Conservation (phyloP, 2,888 invertebrate species). For the Scelioninae gen. 1 region DNA sequence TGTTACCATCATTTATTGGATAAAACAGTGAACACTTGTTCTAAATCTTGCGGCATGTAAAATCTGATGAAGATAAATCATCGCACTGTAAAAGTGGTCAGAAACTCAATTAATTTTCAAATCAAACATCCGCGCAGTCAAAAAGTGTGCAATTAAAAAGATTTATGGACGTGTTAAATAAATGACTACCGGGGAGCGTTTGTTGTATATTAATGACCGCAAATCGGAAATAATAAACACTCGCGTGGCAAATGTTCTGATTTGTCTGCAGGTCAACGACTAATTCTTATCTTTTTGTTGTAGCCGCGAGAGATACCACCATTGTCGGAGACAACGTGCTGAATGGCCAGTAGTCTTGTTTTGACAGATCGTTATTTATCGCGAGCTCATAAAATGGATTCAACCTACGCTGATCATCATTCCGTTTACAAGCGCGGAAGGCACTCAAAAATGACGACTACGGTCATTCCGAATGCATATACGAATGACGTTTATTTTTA, state of each 20-base stretch:
- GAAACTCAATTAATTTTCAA: slow-evolving; percentile 53
- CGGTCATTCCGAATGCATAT: slow-evolving; percentile 39
- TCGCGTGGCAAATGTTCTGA: slow-evolving; percentile 65
- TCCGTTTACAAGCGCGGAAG: slow-evolving; percentile 54
- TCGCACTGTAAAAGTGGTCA: slow-evolving; percentile 32
- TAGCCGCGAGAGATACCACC: slow-evolving; percentile 62
- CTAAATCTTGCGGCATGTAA: slow-evolving; percentile 2
- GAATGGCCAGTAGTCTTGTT: slow-evolving; percentile 77
- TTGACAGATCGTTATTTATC: slow-evolving; percentile 80
- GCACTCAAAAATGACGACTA: slow-evolving; percentile 63
- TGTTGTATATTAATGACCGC: slow-evolving; percentile 59
- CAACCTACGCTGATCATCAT: slow-evolving; percentile 70
- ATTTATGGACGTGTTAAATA: slow-evolving; percentile 57
- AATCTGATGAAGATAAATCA: slow-evolving; percentile 38
- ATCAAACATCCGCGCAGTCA: slow-evolving; percentile 47
- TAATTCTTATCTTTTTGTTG: slow-evolving; percentile 67
- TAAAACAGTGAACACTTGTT: not conserved
- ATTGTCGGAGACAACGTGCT: slow-evolving; percentile 72
- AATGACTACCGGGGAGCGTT: slow-evolving; percentile 53
- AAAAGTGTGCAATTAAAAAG: slow-evolving; percentile 57
- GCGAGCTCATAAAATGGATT: slow-evolving; percentile 77
- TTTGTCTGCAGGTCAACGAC: slow-evolving; percentile 57
- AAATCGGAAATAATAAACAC: slow-evolving; percentile 66
- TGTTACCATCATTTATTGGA: not conserved
- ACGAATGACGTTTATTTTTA: slow-evolving; percentile 54